Conservation (phyloP, 2,888 invertebrate genomes). For the Dorcus hopei region DNA sequence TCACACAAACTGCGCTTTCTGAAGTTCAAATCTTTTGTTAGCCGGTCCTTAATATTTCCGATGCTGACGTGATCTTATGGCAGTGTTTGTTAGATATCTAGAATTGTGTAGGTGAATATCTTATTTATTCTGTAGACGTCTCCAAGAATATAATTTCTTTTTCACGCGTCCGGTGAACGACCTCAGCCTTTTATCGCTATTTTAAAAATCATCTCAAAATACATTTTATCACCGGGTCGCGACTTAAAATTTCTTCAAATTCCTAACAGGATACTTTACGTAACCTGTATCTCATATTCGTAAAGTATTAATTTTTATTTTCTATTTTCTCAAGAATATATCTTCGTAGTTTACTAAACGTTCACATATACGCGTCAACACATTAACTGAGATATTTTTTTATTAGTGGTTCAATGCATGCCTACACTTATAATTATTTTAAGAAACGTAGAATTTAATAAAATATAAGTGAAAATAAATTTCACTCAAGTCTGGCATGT, state of each 20-base stretch:
- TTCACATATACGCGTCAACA: no score
- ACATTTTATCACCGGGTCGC: conserved; percentile 9
- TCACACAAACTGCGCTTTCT: conserved; percentile 1
- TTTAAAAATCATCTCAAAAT: conserved; percentile 18
- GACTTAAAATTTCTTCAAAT: neutral
- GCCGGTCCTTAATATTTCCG: neutral
- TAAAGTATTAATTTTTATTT: no score
- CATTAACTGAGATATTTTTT: no score
- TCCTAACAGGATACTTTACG: no score
- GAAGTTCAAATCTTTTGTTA: neutral
- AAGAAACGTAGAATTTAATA: no score
- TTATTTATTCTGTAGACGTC: conserved; percentile 21
- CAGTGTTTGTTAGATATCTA: conserved; percentile 10
- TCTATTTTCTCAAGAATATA: no score
- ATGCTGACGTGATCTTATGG: conserved; percentile 5
- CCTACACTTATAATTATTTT: no score
- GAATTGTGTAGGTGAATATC: conserved; percentile 16
- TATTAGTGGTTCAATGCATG: no score
- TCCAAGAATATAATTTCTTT: conserved; percentile 19
- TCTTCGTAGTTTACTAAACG: no score
- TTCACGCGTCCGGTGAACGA: conserved; percentile 19
- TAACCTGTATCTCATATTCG: no score
- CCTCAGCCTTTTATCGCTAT: conserved; percentile 18
- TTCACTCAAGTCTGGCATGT: no score
- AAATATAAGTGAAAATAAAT: no score